These are phyloP conservation scores for Parasteatoda lunata DNA, from an alignment of 2,888 invertebrate genomes.

Conservation along the genomic window DNA sequence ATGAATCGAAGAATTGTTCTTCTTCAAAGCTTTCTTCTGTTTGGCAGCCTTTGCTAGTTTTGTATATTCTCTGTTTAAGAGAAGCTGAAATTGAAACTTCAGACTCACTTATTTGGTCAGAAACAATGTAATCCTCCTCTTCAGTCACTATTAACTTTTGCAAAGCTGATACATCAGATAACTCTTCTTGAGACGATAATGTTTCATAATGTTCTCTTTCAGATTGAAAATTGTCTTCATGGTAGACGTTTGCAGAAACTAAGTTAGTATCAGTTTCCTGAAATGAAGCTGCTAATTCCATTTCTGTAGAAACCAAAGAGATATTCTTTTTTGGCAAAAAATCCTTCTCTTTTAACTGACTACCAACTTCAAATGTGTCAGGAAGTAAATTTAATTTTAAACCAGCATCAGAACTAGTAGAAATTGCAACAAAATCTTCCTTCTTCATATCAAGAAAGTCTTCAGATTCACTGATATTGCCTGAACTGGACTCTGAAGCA, in stretches of 20 bases:
- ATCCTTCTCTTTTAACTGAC: no score
- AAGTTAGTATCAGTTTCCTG: background rate
- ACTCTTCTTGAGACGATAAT: background rate
- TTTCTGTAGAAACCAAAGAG: background rate
- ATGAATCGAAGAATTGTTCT: constrained; percentile 58
- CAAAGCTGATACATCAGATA: background rate
- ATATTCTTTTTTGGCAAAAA: background rate
- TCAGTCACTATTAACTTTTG: background rate
- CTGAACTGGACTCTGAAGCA: constrained; percentile 25
- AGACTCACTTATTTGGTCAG: background rate
- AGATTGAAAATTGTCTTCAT: no score
- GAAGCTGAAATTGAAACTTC: background rate
- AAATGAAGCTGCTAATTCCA: background rate
- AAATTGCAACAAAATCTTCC: background rate
- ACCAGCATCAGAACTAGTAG: background rate
- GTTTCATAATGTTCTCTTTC: background rate
- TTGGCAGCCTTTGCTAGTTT: constrained; percentile 50
- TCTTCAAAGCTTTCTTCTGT: constrained; percentile 65
- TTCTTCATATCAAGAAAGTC: background rate
- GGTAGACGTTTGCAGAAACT: background rate
- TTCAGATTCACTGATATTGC: constrained; percentile 48
- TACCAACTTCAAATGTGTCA: background rate
- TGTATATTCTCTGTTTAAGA: constrained; percentile 24
- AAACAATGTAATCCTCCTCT: background rate
- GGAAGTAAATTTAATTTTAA: background rate